Evolutionary conservation across 2,797 vertebrate genomes (phyloP).

Genomic region (Astyanax mexicanus): DNA sequence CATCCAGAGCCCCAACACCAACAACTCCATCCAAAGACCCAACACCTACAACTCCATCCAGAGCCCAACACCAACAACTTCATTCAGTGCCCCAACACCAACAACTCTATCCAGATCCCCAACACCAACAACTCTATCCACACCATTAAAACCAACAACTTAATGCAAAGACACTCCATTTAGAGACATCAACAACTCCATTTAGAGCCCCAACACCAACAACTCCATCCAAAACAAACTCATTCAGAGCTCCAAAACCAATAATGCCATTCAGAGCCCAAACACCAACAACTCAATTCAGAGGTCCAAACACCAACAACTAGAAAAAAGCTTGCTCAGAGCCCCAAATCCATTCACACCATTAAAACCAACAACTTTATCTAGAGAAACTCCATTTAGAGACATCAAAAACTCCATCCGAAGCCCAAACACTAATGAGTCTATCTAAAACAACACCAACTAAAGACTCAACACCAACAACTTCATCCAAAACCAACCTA

Average conservation of each 20-base stretch:
- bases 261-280: background rate
- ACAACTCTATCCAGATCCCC: too few species aligned
- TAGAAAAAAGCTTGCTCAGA: conserved; percentile 57
- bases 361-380: conserved; percentile 38
- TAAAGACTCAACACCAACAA: too few species aligned
- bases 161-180: conserved; percentile 62
- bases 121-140: too few species aligned
- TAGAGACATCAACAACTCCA: conserved; percentile 63
- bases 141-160: too few species aligned
- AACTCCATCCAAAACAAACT: background rate
- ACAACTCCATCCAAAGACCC: background rate
- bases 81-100: conserved; percentile 70
- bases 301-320: too few species aligned
- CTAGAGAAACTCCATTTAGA: background rate
- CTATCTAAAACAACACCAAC: too few species aligned
- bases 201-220: too few species aligned
- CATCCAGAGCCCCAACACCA: conserved; percentile 70
- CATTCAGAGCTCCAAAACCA: conserved; percentile 70
- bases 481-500: conserved; percentile 25
- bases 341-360: too few species aligned
- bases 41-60: background rate
- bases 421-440: conserved; percentile 69
- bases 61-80: too few species aligned
- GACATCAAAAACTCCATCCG: too few species aligned
- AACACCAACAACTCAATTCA: too few species aligned